Evolutionary conservation across 2,888 invertebrate species (phyloP), one percentile per base, ranked within the genome.

Genomic region (Pammene aurita): DNA sequence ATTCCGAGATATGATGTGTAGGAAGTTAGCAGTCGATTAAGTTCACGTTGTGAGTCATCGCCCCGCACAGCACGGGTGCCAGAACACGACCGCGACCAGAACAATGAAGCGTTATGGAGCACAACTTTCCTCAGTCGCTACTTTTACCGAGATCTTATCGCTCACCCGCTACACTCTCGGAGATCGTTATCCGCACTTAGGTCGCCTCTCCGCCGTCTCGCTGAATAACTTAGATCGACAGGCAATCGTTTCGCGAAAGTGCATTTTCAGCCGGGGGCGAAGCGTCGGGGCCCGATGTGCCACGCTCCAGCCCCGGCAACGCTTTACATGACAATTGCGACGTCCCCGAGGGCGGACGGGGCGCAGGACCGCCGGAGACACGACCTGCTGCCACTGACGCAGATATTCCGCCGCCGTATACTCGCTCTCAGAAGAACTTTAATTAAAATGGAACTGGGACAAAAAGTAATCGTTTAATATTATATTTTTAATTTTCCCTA

Each of bases 281-380:
- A 77, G 78, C 78, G 75, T 46, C 67, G 61, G 66, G 78, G 77
- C 79, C 76, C 82, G 80, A 79, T 78, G 79, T 80, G 81, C 79
- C 81, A 78, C 82, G 80, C 80, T 84, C 80, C 78, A 78, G 80
- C 79, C 82, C 82, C 82, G 81, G 82, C 84, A 77, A 83, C 84
- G 85, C 84, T 90, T 89, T 89, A 90, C 89, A 90, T 90, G 89
- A 90, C 90, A 90, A 91, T 90, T 88, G 87, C 85, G 75, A 84
- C 80, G 84, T 88, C 89, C 87, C 89, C 77, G 77, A 81, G 88
- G 87, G 78, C 46, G 44, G 75, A 77, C 76, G 78, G 80, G 80
- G 79, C 64, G 61, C 50, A 68, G 52, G 79, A 80, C 79, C 82
- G 79, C 80, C 81, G 78, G 80, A 80, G 80, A 81, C 78, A 80